Conservation (phyloP, 2,113 vertebrate species). For the Rana temporaria region DNA sequence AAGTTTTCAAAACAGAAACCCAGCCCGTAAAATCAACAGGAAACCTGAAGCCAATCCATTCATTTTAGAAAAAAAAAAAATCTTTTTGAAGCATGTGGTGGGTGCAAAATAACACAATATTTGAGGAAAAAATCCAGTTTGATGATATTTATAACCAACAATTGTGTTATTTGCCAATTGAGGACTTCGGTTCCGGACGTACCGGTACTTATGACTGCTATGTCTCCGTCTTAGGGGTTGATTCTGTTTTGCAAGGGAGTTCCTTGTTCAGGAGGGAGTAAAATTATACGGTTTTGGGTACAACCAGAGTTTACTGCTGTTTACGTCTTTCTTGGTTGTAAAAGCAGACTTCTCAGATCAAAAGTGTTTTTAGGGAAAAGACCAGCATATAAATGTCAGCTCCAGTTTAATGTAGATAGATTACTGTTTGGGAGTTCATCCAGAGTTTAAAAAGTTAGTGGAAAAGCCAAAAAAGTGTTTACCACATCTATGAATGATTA, state of each 20-base stretch:
- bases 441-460: constrained; percentile 52
- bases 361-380: constrained; percentile 53
- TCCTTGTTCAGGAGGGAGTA: constrained; percentile 68
- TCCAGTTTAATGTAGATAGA: constrained; percentile 57
- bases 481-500: constrained; percentile 1
- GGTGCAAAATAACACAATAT: background rate
- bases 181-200: constrained; percentile 60
- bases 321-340: constrained; percentile 67
- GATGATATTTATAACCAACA: constrained; percentile 28
- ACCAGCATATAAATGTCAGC: constrained; percentile 46
- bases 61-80: constrained; percentile 11
- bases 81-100: constrained; percentile 3
- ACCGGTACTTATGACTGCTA: constrained; percentile 56
- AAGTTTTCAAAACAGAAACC: constrained; percentile 62
- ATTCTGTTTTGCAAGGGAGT: constrained; percentile 72
- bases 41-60: background rate
- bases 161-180: constrained; percentile 54
- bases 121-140: constrained; percentile 11
- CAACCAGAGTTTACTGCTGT: constrained; percentile 71
- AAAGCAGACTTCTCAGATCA: constrained; percentile 58
- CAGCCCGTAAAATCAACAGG: constrained; percentile 54
- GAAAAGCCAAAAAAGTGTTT: constrained; percentile 11
- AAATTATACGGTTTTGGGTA: constrained; percentile 72
- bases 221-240: constrained; percentile 56
- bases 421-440: constrained; percentile 61